These are phyloP conservation scores for Leptopterna dolabrata DNA, from an alignment of 2,888 invertebrate genomes.

Conservation along the genomic window DNA sequence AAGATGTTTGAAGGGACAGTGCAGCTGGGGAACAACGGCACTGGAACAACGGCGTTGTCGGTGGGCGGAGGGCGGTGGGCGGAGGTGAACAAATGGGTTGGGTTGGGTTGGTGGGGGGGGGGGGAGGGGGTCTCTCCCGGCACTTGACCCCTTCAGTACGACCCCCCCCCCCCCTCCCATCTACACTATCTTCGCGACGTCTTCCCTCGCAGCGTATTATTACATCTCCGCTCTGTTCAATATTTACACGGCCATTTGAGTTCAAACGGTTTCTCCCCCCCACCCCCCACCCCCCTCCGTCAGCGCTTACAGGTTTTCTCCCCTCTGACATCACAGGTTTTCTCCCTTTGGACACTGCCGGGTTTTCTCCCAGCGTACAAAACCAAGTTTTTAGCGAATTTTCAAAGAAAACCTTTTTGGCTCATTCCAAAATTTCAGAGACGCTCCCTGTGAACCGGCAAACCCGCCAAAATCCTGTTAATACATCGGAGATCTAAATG, in stretches of 20 bases:
- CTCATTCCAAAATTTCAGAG: too few relatives aligned
- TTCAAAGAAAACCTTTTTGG: too few relatives aligned
- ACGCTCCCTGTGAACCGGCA: too few relatives aligned
- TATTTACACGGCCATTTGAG: conserved; percentile 43
- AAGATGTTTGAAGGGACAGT: not conserved
- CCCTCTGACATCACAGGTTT: too few relatives aligned
- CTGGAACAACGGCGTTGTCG: not conserved
- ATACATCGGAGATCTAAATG: too few relatives aligned
- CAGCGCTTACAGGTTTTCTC: too few relatives aligned
- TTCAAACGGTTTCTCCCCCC: not conserved
- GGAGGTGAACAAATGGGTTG: not conserved
- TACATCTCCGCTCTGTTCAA: not conserved
- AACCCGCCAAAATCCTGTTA: too few relatives aligned
- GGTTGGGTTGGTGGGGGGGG: too few relatives aligned
- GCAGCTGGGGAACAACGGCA: not conserved
- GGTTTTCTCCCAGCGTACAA: too few relatives aligned
- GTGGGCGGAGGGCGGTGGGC: not conserved
- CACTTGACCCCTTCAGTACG: conserved; percentile 26
- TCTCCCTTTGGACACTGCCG: too few relatives aligned
- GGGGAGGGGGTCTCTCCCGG: conserved; percentile 8
- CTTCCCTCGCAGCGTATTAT: not conserved
- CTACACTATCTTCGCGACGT: not conserved
- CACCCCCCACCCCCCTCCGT: not conserved
- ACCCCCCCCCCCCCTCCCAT: not conserved
- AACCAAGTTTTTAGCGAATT: too few relatives aligned